Evolutionary conservation across 1,140 invertebrate genomes (phyloP), one percentile per base, ranked within the genome.

Genomic region (Drosophila pallidifrons): DNA sequence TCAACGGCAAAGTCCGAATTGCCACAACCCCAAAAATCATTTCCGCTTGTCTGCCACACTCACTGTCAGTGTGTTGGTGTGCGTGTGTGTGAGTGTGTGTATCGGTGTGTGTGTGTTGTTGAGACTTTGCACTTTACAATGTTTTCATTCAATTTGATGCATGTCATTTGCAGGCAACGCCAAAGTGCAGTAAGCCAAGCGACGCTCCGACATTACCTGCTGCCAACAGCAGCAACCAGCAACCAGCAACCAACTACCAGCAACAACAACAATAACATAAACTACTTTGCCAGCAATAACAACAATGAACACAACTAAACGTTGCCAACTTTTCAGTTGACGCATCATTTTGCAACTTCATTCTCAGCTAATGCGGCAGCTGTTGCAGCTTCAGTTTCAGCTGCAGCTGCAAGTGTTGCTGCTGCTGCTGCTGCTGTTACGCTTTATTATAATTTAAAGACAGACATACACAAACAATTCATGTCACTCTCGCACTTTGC

Each of bases 401-500:
- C 30, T 47, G 49, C 25, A 25, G 20, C 20, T 25, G 20, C 20
- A 25, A 25, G 20, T 25, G 20, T 25, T 25, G 20, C 20, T 25
- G 51, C 38, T 35, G 32, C 16, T 47, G 57, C 45, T 46, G 49
- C 20, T 25, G 20, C 20, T 25, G 3, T 25, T 25, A 25, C 20
- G 20, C 58, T 75, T 87, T 69, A 87, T 86, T 82, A 86, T 87
- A 87, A 79, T 86, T 79, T 82, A 66, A 72, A 66, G 64, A 87
- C 75, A 61, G 41, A 47, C 13, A 15, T 25, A 25, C 35, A 47
- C 51, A 54, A 54, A 43, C 41, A 28, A 59, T 58, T 38, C 35
- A 8, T 38, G 35, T 38, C 35, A 38, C 13, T 11, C 54, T 4
- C 15, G 3, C 13, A 25, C 20, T 25, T 25, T 25, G 20, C 20